These are phyloP conservation scores for Zaprionus camerounensis DNA, from an alignment of 1,140 invertebrate species.

Conservation along the genomic window DNA sequence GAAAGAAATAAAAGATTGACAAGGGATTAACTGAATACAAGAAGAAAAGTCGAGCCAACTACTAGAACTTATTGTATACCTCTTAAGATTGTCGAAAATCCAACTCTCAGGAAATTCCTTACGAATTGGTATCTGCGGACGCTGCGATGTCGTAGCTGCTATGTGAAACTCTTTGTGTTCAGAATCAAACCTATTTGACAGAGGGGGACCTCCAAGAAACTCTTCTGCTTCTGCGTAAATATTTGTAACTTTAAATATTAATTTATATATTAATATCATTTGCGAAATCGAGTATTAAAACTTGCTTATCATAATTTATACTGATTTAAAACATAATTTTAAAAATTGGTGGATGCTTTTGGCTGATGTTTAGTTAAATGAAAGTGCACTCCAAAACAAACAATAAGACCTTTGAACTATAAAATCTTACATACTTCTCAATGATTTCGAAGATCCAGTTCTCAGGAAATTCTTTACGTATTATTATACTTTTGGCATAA, in stretches of 20 bases:
- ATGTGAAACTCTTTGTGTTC: neutral
- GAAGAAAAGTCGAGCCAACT: neutral
- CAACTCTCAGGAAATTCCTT: constrained; percentile 22
- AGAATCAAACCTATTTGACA: neutral
- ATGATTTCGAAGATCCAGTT: constrained; percentile 36
- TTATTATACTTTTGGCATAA: neutral
- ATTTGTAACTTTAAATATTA: neutral
- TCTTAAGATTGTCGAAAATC: constrained; percentile 37
- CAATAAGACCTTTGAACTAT: neutral
- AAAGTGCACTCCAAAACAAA: neutral
- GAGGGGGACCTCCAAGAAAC: neutral
- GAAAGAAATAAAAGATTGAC: neutral
- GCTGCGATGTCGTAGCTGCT: neutral
- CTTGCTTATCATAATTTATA: neutral
- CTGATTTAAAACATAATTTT: too few species aligned
- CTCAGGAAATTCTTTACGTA: constrained; percentile 17
- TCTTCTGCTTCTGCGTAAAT: neutral
- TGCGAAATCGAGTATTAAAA: neutral
- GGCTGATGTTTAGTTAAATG: neutral
- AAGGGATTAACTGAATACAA: neutral
- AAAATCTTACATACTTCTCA: constrained; percentile 47
- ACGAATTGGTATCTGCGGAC: neutral
- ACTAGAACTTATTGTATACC: constrained; percentile 23
- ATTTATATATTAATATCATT: neutral
- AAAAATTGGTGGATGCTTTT: too few species aligned